phyloP scores from a whole-genome alignment of 2,113 vertebrate species.

The Rhynchopsitta pachyrhyncha region DNA sequence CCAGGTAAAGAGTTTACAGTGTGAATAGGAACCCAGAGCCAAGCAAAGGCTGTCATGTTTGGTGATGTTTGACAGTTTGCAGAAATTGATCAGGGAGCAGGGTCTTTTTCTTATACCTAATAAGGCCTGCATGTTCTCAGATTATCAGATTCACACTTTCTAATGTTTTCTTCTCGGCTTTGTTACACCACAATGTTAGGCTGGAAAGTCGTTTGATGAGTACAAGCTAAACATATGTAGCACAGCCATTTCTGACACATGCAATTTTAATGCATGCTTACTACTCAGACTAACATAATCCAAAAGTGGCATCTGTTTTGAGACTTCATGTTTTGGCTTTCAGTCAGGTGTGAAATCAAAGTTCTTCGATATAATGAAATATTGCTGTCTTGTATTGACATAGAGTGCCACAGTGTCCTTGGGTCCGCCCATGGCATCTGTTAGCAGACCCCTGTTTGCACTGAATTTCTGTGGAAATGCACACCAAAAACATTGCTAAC shows the following conservation, averaged over 20 bases:
- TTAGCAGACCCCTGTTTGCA: neutral
- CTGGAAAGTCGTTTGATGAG: slow-evolving; percentile 1
- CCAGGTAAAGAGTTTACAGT: slow-evolving; percentile 37
- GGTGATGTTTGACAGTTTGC: slow-evolving; percentile 53
- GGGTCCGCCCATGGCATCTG: neutral
- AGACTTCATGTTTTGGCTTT: slow-evolving; percentile 40
- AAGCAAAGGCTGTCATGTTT: slow-evolving; percentile 44
- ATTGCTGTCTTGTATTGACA: neutral
- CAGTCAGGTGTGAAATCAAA: slow-evolving; percentile 53
- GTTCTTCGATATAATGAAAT: slow-evolving; percentile 1
- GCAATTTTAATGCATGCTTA: slow-evolving; percentile 25
- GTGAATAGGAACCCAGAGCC: slow-evolving; percentile 19
- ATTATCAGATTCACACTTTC: slow-evolving; percentile 52
- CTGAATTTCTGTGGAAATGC: neutral
- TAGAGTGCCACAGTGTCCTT: neutral
- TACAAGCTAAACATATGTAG: slow-evolving; percentile 24
- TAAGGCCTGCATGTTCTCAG: slow-evolving; percentile 7
- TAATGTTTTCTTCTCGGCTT: slow-evolving; percentile 49
- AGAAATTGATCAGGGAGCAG: slow-evolving; percentile 47
- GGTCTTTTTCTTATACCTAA: slow-evolving; percentile 25
- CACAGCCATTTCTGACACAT: slow-evolving; percentile 10
- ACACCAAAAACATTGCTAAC: neutral
- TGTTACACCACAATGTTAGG: neutral
- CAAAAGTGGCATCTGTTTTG: slow-evolving; percentile 34
- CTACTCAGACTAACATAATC: slow-evolving; percentile 30